Conservation (phyloP, 2,888 invertebrate species). For the Sceliomorpha sp. region DNA sequence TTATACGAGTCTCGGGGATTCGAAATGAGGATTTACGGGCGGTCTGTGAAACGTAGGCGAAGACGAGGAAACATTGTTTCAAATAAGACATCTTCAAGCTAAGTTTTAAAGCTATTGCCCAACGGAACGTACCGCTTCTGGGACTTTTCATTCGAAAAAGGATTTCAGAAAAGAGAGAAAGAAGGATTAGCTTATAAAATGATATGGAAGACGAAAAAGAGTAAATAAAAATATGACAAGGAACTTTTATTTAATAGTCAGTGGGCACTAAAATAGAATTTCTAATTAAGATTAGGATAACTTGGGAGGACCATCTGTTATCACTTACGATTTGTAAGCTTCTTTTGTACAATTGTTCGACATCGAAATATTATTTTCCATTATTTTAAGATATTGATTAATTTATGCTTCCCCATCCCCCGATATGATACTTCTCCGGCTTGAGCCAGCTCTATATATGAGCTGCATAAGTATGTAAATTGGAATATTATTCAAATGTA, state of each 20-base stretch:
- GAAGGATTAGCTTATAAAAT: conserved; percentile 41
- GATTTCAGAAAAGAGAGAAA: conserved; percentile 35
- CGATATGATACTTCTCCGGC: too few species aligned
- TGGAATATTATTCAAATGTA: conserved; percentile 67
- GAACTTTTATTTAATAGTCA: too few species aligned
- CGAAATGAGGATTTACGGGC: conserved; percentile 79
- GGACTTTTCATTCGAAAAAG: conserved; percentile 45
- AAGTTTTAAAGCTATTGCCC: conserved; percentile 59
- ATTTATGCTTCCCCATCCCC: too few species aligned
- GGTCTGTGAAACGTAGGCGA: conserved; percentile 64
- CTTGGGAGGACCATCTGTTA: too few species aligned
- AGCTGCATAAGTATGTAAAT: conserved; percentile 68
- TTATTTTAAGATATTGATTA: too few species aligned
- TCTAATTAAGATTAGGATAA: too few species aligned
- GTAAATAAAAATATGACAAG: conserved; percentile 9
- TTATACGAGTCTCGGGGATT: conserved; percentile 78
- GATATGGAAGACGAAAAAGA: conserved; percentile 50
- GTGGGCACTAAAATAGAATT: too few species aligned
- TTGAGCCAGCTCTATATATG: conserved; percentile 4
- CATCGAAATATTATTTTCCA: too few species aligned
- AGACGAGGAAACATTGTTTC: conserved; percentile 76
- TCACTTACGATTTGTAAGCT: too few species aligned
- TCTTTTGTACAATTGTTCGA: too few species aligned
- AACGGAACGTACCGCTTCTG: conserved; percentile 45
- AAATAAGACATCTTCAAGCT: conserved; percentile 73